A percentile compares a stretch with the other conserved stretches of the same genome.
phyloP scores from a whole-genome alignment of 2,797 vertebrate genomes.

The Orestias chungarensis region DNA sequence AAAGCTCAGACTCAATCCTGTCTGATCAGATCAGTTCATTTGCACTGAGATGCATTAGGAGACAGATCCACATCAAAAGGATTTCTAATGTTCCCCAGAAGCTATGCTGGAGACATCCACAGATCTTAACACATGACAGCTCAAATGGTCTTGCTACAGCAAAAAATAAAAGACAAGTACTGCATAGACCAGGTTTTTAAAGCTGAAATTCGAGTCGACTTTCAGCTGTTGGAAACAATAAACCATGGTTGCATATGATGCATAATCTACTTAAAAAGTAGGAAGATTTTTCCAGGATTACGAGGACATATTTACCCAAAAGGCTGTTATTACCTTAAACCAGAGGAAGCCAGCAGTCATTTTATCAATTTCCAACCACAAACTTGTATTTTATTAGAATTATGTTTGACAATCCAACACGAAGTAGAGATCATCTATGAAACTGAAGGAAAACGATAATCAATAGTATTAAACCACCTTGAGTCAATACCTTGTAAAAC shows the following conservation, averaged over 20 bases:
- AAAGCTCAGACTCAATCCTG: constrained; percentile 49
- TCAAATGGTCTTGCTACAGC: constrained; percentile 24
- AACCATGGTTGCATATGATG: constrained; percentile 13
- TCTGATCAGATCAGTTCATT: constrained; percentile 60
- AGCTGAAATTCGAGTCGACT: constrained; percentile 26
- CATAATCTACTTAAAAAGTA: constrained; percentile 33
- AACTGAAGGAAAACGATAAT: background rate
- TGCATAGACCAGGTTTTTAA: constrained; percentile 22
- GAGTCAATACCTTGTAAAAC: background rate
- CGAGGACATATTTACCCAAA: constrained; percentile 41
- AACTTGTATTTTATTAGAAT: background rate
- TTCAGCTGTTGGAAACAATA: constrained; percentile 29
- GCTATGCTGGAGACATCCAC: constrained; percentile 44
- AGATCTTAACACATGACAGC: constrained; percentile 49
- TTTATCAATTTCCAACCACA: background rate
- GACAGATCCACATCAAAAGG: constrained; percentile 67
- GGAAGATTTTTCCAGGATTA: constrained; percentile 28
- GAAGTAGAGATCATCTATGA: background rate
- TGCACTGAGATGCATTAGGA: constrained; percentile 58
- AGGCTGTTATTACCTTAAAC: constrained; percentile 36
- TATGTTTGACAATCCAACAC: background rate
- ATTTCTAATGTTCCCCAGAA: constrained; percentile 64
- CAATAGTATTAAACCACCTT: background rate
- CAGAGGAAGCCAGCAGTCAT: constrained; percentile 14
- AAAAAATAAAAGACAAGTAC: constrained; percentile 35